Base-by-base conservation (phyloP, 2,888 invertebrate genomes). In the Parnassius smintheus region DNA sequence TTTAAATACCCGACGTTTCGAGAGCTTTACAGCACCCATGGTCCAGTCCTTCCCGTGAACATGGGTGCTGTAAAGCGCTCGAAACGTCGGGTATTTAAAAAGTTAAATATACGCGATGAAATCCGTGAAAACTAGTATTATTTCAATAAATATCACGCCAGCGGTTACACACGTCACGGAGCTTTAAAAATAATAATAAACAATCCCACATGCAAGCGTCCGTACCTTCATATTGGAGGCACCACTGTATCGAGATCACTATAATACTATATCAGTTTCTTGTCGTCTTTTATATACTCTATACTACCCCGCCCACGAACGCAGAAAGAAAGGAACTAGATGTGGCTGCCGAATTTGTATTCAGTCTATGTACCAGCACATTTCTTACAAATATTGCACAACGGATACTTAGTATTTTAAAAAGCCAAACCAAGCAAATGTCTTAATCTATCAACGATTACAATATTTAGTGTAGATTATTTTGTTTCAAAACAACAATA, bases 151-250 rank as follows among this genome's bases (percentile, higher is more conserved):
- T 0, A 35, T 35, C 4, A 35, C 35, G 35, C 35, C 35, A 4
- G 7, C 3, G 0, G 35, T 4, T 7, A 7, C 35, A 35, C 35
- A 7, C 35, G 0, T 35, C 7, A 35, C 35, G 35, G 7, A 4
- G 7, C 35, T 25, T 25, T 35, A 35, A 4, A 35, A 35, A 35
- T 35, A 35, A 11, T 25, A 4, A 35, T 0, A 35, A 35, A 35
- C 7, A 35, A 11, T 46, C 46, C 11, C 51, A 48, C 41, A 10
- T 51, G 10, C 1, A 48, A 12, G 25, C 10, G 22, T 22, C 65
- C 68, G 72, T 88, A 89, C 90, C 90, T 89, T 89, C 89, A 89
- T 90, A 70, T 78, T 72, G 76, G 78, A 78, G 78, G 77, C 80
- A 80, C 83, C 73, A 72, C 72, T 73, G 77, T 75, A 74, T 62